Base-by-base conservation (phyloP, 1,140 invertebrate genomes). In the Tyrophagus putrescentiae region DNA sequence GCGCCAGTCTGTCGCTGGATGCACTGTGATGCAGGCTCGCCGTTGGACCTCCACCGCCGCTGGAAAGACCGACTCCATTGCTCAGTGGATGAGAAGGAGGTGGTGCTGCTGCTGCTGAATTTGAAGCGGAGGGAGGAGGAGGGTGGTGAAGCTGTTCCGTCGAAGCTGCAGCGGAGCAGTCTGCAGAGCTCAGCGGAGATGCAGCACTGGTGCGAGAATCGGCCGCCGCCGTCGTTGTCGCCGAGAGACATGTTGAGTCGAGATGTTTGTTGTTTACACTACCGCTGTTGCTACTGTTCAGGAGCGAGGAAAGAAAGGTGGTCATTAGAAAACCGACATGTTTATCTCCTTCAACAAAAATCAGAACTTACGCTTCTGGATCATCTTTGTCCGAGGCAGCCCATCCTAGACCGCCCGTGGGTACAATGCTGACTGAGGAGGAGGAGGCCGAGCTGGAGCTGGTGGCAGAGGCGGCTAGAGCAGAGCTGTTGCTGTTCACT, bases 361-460 rank as follows among this genome's bases (percentile, higher is more conserved):
- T n/a, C n/a, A 7, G 31, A 48, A 48, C 45, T 7, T 7, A 48
- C 45, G 21, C 31, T 7, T 48, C 45, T 25, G 65, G 65, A 60
- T 67, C 65, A 48, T 67, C 65, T 67, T 70, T 63, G 66, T 69
- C 68, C 57, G 68, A 67, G 66, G 73, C 70, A 68, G 78, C 82
- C 82, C 82, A 83, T 82, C 82, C 82, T 77, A 75, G 74, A 69
- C 81, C 81, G 70, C 82, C 82, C 66, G 77, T 78, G 66, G 82
- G 81, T 70, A 84, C 81, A 72, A 84, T 71, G 75, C 77, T 82
- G 61, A 48, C 45, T 7, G 6, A 21, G 31, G 45, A 39, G 21
- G 36, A 39, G 21, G 13, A 25, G 23, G 31, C 45, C 31, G 21
- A 48, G 31, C 21, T 39, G 13, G 36, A 39, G 13, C 36, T n/a